Conservation (phyloP, 2,888 invertebrate species). For the Clitarchus hookeri region DNA sequence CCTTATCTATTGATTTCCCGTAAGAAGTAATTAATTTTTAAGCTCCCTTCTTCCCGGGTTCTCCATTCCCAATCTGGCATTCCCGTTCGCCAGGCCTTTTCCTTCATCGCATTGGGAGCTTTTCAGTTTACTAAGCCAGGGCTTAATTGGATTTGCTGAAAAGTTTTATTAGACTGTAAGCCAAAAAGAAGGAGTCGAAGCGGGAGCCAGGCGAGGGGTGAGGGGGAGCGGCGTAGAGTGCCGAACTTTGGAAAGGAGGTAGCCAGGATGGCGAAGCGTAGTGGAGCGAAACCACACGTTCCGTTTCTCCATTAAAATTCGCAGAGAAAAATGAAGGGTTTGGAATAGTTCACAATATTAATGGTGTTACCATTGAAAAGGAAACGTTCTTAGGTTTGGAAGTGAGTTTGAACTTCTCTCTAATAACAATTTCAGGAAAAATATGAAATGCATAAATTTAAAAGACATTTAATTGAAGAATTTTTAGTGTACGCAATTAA, state of each 20-base stretch:
- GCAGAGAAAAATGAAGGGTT: background rate
- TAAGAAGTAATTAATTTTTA: constrained; percentile 28
- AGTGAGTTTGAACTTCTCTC: too few species aligned
- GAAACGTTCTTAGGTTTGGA: too few species aligned
- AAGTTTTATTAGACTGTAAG: constrained; percentile 23
- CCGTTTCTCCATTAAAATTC: background rate
- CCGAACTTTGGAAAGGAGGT: background rate
- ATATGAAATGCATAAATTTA: too few species aligned
- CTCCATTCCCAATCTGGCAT: background rate
- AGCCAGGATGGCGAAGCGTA: background rate
- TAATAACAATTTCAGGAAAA: too few species aligned
- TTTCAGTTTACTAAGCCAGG: constrained; percentile 26
- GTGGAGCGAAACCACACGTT: background rate
- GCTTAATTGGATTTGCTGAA: constrained; percentile 28
- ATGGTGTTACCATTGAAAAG: too few species aligned
- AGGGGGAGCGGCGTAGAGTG: background rate
- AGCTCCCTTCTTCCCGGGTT: background rate
- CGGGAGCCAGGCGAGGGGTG: background rate
- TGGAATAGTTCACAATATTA: too few species aligned
- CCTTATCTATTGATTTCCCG: constrained; percentile 4
- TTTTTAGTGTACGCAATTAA: too few species aligned
- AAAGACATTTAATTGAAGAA: too few species aligned
- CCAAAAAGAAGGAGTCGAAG: constrained; percentile 12
- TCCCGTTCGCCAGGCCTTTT: constrained; percentile 17
- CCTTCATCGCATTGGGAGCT: constrained; percentile 23